phyloP scores from a whole-genome alignment of 2,888 invertebrate genomes.

The Apamea epomidion region DNA sequence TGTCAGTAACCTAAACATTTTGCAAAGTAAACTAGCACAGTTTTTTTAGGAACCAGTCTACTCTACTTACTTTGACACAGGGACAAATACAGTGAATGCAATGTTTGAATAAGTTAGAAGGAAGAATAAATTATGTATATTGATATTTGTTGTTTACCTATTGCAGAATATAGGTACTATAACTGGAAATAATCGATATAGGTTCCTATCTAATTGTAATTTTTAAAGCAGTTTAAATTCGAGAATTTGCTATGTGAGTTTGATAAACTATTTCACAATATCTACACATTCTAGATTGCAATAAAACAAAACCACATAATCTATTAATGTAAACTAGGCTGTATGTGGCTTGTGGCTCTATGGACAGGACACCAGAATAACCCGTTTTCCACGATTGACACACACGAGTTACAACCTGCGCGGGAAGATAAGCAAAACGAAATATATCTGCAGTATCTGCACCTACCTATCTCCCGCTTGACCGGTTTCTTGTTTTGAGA shows the following conservation, averaged over 20 bases:
- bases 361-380: slow-evolving; percentile 47
- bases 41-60: slow-evolving; percentile 6
- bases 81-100: background rate
- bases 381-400: slow-evolving; percentile 56
- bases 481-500: slow-evolving; percentile 46
- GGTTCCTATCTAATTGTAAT: background rate
- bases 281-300: background rate
- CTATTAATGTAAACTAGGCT: slow-evolving; percentile 37
- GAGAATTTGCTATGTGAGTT: background rate
- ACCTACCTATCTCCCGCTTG: slow-evolving; percentile 33
- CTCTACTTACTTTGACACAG: slow-evolving; percentile 21
- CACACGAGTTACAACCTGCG: slow-evolving; percentile 45
- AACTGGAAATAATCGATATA: background rate
- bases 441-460: slow-evolving; percentile 35
- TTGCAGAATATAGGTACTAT: background rate
- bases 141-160: background rate
- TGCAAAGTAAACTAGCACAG: slow-evolving; percentile 28
- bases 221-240: background rate
- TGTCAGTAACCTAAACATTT: slow-evolving; percentile 22
- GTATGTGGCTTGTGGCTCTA: slow-evolving; percentile 32
- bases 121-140: background rate
- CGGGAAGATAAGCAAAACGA: slow-evolving; percentile 42
- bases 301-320: slow-evolving; percentile 17
- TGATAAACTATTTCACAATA: slow-evolving; percentile 8
- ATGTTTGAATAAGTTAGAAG: background rate